Percentiles rank a stretch among this genome's conserved stretches.
Conservation (phyloP, 2,113 vertebrate genomes). For the Campylomormyrus tamandua region DNA sequence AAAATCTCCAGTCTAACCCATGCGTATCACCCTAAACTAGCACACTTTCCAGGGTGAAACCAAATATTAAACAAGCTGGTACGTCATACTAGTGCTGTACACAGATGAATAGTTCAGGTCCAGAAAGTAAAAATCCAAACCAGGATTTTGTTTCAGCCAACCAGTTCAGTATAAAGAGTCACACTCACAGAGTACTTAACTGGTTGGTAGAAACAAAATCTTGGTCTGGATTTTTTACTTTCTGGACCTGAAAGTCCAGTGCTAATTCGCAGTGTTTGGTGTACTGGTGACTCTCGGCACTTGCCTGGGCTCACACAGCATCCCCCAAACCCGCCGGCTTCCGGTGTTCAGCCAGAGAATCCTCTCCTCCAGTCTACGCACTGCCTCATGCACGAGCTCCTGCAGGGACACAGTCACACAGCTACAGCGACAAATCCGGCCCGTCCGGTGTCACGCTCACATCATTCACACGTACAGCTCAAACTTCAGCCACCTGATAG, state of each 20-base stretch:
- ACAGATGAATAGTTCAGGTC: not conserved
- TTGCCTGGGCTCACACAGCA: constrained; percentile 70
- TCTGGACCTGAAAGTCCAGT: not conserved
- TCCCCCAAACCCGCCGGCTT: constrained; percentile 74
- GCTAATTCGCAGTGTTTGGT: constrained; percentile 30
- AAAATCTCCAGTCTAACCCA: not conserved
- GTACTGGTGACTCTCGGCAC: not conserved
- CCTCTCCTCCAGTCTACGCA: constrained; percentile 49
- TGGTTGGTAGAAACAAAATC: not conserved
- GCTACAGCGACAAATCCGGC: not conserved
- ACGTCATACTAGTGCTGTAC: constrained; percentile 31
- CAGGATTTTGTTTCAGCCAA: not conserved
- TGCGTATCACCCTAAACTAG: not conserved
- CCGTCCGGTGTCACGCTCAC: not conserved
- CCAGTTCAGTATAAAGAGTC: not conserved
- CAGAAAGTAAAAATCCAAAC: not conserved
- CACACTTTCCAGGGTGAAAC: not conserved
- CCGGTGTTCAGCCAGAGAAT: constrained; percentile 60
- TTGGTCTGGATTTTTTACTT: not conserved
- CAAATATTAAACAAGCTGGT: not conserved
- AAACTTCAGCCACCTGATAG: constrained; percentile 59
- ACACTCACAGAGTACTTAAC: not conserved
- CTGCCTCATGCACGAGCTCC: constrained; percentile 25
- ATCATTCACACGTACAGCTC: not conserved
- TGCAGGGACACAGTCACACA: not conserved